A percentile compares a stretch with the other conserved stretches of the same genome.
Evolutionary conservation across 1,140 invertebrate genomes (phyloP).

Genomic region (Dendroctonus ponderosae): DNA sequence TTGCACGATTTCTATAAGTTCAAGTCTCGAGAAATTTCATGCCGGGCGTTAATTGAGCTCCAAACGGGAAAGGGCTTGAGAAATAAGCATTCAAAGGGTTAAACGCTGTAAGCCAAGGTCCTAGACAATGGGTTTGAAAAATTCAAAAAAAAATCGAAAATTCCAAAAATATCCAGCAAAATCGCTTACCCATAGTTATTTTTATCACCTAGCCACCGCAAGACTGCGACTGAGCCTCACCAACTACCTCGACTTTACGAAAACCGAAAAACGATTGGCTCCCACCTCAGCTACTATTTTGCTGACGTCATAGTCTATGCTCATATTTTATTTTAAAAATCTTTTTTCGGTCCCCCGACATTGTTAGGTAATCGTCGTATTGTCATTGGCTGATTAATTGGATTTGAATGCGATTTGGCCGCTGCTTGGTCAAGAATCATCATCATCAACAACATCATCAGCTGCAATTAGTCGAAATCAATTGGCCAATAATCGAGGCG

Average conservation of each 20-base stretch:
- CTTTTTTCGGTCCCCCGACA: constrained; percentile 1
- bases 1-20: too few relatives aligned
- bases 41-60: too few relatives aligned
- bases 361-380: constrained; percentile 14
- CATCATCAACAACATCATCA: too few relatives aligned
- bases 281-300: constrained; percentile 4
- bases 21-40: too few relatives aligned
- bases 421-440: too few relatives aligned
- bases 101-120: neutral
- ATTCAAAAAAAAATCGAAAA: constrained; percentile 3
- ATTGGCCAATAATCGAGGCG: too few relatives aligned
- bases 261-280: constrained; percentile 12
- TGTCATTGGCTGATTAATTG: constrained; percentile 9
- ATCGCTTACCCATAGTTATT: constrained; percentile 29
- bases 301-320: constrained; percentile 13
- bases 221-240: constrained; percentile 9
- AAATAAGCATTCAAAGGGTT: too few relatives aligned
- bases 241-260: constrained; percentile 10
- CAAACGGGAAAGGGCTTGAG: too few relatives aligned
- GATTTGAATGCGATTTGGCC: constrained; percentile 3
- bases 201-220: constrained; percentile 18
- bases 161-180: constrained; percentile 4
- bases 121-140: neutral
- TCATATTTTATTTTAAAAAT: constrained; percentile 18
- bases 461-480: too few relatives aligned